phyloP scores from a whole-genome alignment of 2,888 invertebrate species.

The Luffia ferchaultella region DNA sequence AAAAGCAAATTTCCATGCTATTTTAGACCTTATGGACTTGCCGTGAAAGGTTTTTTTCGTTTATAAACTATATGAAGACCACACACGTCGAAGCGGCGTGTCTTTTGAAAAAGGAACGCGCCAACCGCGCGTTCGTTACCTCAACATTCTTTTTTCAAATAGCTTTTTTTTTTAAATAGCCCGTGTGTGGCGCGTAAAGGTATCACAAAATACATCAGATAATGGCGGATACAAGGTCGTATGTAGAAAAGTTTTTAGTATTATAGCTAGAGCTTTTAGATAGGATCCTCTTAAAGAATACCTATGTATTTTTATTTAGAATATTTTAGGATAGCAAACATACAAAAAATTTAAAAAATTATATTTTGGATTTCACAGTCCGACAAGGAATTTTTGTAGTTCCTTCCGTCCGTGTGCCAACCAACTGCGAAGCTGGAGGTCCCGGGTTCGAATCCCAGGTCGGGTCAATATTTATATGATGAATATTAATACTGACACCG shows the following conservation, averaged over 20 bases:
- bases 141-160: conserved; percentile 46
- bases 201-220: not conserved
- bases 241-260: not conserved
- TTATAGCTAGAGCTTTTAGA: no score
- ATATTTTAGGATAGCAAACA: no score
- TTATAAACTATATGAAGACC: conserved; percentile 13
- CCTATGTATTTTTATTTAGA: no score
- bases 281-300: no score
- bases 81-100: conserved; percentile 46
- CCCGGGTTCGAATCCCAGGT: no score
- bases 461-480: no score
- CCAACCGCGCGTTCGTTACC: conserved; percentile 62
- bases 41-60: not conserved
- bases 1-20: not conserved
- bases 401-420: no score
- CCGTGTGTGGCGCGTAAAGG: conserved; percentile 11
- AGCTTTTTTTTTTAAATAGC: conserved; percentile 29
- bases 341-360: no score
- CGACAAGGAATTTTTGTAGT: no score
- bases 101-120: conserved; percentile 60
- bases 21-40: not conserved
- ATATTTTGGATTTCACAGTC: no score
- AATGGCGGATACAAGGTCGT: not conserved
- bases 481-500: no score
- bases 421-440: no score